Conservation (phyloP, 2,888 invertebrate species). For the Drosophila neotestacea region DNA sequence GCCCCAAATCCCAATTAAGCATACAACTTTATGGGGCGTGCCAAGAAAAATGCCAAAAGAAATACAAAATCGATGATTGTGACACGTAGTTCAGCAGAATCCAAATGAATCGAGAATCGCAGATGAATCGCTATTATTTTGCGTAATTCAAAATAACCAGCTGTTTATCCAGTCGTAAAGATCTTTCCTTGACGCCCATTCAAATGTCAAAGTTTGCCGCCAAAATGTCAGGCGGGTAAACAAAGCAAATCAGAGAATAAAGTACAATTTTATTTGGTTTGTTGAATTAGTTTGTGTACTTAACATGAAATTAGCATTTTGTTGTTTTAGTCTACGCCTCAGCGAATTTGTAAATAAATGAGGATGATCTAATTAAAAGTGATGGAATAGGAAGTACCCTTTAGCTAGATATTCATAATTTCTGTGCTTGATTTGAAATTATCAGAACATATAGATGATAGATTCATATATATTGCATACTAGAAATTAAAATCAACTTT, state of each 20-base stretch:
- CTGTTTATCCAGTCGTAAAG: slow-evolving; percentile 26
- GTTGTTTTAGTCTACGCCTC: slow-evolving; percentile 43
- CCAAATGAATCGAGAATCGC: neutral
- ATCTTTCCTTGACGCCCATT: slow-evolving; percentile 45
- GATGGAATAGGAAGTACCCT: slow-evolving; percentile 24
- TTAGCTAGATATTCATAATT: neutral
- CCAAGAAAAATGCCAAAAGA: slow-evolving; percentile 5
- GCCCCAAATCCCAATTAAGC: slow-evolving; percentile 24
- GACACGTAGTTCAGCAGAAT: slow-evolving; percentile 32
- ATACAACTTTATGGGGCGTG: slow-evolving; percentile 14
- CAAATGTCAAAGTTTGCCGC: slow-evolving; percentile 55
- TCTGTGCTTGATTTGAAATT: neutral
- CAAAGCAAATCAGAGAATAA: slow-evolving; percentile 33
- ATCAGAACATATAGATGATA: neutral
- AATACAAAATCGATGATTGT: slow-evolving; percentile 11
- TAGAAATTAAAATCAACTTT: neutral
- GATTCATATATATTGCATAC: neutral
- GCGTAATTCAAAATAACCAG: slow-evolving; percentile 30
- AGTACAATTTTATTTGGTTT: slow-evolving; percentile 4
- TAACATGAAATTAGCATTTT: slow-evolving; percentile 43
- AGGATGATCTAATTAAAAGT: slow-evolving; percentile 20
- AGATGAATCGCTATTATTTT: slow-evolving; percentile 29
- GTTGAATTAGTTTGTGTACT: slow-evolving; percentile 36
- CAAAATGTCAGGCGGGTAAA: slow-evolving; percentile 47
- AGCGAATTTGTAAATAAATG: slow-evolving; percentile 31